phyloP scores from a whole-genome alignment of 2,888 invertebrate genomes.

The Andrena marginata region DNA sequence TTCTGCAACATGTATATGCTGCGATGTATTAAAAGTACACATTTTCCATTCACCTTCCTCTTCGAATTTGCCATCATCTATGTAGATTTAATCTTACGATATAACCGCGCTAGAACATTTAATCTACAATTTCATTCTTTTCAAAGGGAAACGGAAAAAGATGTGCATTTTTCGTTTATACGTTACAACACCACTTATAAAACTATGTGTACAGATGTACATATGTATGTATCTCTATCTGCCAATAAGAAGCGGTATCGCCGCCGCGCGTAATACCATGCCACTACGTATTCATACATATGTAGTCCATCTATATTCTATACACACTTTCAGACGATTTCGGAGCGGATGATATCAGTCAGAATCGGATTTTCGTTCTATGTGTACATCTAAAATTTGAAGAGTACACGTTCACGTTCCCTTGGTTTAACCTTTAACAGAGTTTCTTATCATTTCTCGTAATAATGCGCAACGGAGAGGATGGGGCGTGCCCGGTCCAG shows the following conservation, averaged over 20 bases:
- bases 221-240: too few species aligned
- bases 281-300: too few species aligned
- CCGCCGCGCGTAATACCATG: too few species aligned
- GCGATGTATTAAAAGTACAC: conserved; percentile 47
- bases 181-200: not conserved
- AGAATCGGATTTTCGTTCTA: not conserved
- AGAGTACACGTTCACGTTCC: not conserved
- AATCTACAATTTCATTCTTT: not conserved
- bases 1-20: conserved; percentile 45
- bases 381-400: not conserved
- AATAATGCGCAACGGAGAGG: conserved; percentile 53
- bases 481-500: conserved; percentile 82
- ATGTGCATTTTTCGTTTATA: not conserved
- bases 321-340: not conserved
- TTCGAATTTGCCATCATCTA: conserved; percentile 13
- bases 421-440: not conserved
- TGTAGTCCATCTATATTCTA: not conserved
- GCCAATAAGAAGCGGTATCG: too few species aligned
- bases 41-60: conserved; percentile 38
- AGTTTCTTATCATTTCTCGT: conserved; percentile 27
- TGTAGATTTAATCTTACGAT: not conserved
- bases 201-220: not conserved
- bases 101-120: not conserved
- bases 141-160: not conserved
- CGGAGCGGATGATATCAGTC: not conserved